Evolutionary conservation across 2,888 invertebrate species (phyloP).

Genomic region (Neoscelio sp.): DNA sequence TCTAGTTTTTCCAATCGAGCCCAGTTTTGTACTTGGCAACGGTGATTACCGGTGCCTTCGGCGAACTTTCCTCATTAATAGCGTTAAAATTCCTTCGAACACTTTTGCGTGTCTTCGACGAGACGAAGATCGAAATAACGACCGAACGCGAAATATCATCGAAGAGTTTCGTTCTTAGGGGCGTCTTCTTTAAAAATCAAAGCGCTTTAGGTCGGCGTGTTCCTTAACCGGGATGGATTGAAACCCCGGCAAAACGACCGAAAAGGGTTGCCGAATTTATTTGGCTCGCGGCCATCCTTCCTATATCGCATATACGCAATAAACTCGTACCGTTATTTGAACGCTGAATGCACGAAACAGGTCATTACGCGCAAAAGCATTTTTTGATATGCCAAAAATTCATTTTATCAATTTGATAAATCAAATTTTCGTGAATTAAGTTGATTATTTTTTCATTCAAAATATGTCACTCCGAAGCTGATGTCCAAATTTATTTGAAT

Average conservation of each 20-base stretch:
- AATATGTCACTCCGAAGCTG: no score
- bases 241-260: slow-evolving; percentile 32
- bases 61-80: slow-evolving; percentile 54
- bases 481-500: no score
- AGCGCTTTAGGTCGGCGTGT: slow-evolving; percentile 32
- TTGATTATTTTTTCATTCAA: no score
- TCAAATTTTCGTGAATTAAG: no score
- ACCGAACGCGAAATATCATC: slow-evolving; percentile 44
- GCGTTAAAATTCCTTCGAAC: slow-evolving; percentile 31
- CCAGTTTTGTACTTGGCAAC: slow-evolving; percentile 49
- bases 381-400: no score
- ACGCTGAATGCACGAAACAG: slow-evolving; percentile 43
- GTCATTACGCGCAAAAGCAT: slow-evolving; percentile 13
- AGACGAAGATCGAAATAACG: slow-evolving; percentile 40
- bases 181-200: no score
- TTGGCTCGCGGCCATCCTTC: slow-evolving; percentile 63
- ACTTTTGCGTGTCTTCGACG: background rate
- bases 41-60: slow-evolving; percentile 44
- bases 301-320: slow-evolving; percentile 41
- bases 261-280: slow-evolving; percentile 59
- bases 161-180: slow-evolving; percentile 19
- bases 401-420: slow-evolving; percentile 1
- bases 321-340: slow-evolving; percentile 48
- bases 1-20: slow-evolving; percentile 51
- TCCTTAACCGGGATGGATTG: slow-evolving; percentile 21